These are phyloP conservation scores for Nibea coibor DNA, from an alignment of 2,113 vertebrate genomes.

Conservation along the genomic window DNA sequence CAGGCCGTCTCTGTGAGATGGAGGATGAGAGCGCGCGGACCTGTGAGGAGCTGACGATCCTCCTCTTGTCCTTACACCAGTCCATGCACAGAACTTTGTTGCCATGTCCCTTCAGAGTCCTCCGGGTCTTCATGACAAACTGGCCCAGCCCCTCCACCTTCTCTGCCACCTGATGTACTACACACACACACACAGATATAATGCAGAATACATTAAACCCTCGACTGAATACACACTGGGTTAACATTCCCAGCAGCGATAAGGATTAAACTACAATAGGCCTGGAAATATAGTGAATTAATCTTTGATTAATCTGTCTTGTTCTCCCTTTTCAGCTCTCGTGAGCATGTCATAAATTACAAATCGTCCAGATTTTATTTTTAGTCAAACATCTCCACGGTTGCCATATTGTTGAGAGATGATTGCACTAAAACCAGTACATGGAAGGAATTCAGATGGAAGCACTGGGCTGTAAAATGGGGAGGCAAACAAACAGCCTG, in stretches of 20 bases:
- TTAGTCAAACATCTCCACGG: not conserved
- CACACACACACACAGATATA: no score
- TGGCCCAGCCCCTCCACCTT: slow-evolving; percentile 95
- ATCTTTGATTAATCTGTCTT: slow-evolving; percentile 27
- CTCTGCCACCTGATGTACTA: slow-evolving; percentile 98
- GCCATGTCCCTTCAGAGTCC: slow-evolving; percentile 97
- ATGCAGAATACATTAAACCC: slow-evolving; percentile 21
- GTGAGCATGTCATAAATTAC: not conserved
- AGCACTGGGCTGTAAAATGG: slow-evolving; percentile 51
- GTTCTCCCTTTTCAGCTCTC: not conserved
- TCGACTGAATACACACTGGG: not conserved
- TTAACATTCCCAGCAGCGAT: slow-evolving; percentile 28
- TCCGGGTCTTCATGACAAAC: slow-evolving; percentile 98
- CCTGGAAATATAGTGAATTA: slow-evolving; percentile 18
- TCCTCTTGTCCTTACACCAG: slow-evolving; percentile 98
- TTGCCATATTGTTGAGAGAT: not conserved
- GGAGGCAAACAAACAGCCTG: slow-evolving; percentile 49
- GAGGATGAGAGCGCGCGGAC: slow-evolving; percentile 72
- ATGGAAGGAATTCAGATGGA: slow-evolving; percentile 23
- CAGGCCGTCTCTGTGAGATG: not conserved
- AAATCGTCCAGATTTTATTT: not conserved
- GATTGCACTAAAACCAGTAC: slow-evolving; percentile 17
- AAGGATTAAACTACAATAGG: slow-evolving; percentile 47
- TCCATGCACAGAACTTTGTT: slow-evolving; percentile 99
- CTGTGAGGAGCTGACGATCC: slow-evolving; percentile 99